Evolutionary conservation across 2,113 vertebrate species (phyloP).

Genomic region (Pungitius pungitius): DNA sequence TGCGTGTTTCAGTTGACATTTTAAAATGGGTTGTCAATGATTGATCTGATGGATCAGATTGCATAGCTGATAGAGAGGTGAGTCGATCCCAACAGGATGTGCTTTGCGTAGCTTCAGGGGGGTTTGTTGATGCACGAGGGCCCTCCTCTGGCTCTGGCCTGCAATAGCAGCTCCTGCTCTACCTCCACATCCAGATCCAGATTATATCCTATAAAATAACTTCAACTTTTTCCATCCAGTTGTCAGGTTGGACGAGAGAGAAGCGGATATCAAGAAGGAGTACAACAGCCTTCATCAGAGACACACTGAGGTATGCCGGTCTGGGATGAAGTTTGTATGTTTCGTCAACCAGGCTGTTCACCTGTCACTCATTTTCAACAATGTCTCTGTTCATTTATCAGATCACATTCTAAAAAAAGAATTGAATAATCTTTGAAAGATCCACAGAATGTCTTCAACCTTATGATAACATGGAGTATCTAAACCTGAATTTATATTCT

Average conservation of each 20-base stretch:
- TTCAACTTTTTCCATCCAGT: constrained; percentile 79
- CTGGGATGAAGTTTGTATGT: neutral
- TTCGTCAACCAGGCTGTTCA: neutral
- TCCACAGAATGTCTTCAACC: neutral
- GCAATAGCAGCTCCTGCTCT: constrained; percentile 25
- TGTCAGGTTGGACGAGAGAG: constrained; percentile 94
- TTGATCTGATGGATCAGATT: neutral
- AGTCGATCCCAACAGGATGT: accelerated
- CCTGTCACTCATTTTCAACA: neutral
- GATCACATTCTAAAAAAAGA: neutral
- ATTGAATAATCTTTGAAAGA: neutral
- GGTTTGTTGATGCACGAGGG: constrained; percentile 16
- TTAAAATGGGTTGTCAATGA: neutral
- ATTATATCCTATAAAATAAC: neutral
- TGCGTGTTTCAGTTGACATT: neutral
- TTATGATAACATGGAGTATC: neutral
- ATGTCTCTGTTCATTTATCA: neutral
- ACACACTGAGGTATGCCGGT: constrained; percentile 90
- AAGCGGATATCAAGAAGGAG: constrained; percentile 96
- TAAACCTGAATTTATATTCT: neutral
- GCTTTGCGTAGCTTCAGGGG: neutral
- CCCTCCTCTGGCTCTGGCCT: constrained; percentile 58
- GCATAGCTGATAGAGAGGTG: neutral
- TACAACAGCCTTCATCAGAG: constrained; percentile 94
- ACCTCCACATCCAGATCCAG: too few relatives aligned